Conservation (phyloP, 2,888 invertebrate species). For the Cephus spinipes region DNA sequence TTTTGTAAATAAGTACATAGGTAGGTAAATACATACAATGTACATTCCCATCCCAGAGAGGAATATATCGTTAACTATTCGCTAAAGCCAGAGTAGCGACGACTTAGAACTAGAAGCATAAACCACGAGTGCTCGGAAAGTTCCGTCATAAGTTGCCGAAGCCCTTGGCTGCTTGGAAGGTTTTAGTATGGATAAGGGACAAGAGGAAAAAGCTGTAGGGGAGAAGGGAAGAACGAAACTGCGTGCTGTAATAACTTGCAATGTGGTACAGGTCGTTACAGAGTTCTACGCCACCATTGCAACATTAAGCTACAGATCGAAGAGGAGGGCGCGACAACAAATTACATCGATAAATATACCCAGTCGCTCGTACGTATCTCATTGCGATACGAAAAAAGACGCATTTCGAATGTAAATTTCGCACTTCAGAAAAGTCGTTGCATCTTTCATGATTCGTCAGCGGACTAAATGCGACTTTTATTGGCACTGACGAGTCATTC, state of each 20-base stretch:
- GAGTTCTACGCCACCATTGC: not conserved
- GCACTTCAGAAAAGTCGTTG: too few relatives aligned
- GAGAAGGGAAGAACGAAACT: not conserved
- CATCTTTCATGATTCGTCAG: too few relatives aligned
- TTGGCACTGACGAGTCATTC: too few relatives aligned
- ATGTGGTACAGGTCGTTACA: not conserved
- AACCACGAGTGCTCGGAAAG: slow-evolving; percentile 32
- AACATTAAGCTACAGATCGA: not conserved
- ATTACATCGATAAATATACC: too few relatives aligned
- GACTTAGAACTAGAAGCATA: slow-evolving; percentile 14
- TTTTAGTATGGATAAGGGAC: not conserved
- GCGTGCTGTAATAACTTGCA: not conserved
- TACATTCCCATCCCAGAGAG: not conserved
- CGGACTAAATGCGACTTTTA: too few relatives aligned
- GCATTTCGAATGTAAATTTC: too few relatives aligned
- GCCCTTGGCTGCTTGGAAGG: slow-evolving; percentile 27
- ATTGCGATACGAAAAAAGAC: too few relatives aligned
- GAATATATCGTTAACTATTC: not conserved
- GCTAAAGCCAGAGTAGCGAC: not conserved
- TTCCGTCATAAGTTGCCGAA: slow-evolving; percentile 37
- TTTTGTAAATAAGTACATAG: not conserved
- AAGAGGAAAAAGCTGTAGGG: not conserved
- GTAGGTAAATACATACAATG: not conserved
- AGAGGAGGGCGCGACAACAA: not conserved
- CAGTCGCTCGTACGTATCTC: too few relatives aligned